phyloP scores from a whole-genome alignment of 2,888 invertebrate species.

The Cyclophora albipunctata region DNA sequence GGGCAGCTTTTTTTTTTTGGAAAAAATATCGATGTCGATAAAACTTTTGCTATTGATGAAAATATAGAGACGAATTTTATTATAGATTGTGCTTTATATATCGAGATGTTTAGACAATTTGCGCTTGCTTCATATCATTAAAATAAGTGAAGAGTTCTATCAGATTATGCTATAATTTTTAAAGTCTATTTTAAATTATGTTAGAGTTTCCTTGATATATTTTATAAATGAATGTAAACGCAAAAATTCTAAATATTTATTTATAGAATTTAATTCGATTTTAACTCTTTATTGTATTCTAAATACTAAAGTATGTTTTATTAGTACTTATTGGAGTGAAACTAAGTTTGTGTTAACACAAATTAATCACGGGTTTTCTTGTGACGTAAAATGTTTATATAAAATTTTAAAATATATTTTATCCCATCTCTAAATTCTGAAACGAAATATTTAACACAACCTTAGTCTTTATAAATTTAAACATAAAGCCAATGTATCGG shows the following conservation, averaged over 20 bases:
- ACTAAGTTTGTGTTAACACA: no score
- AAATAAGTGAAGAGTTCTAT: constrained; percentile 47
- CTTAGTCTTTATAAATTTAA: no score
- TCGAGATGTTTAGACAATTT: constrained; percentile 24
- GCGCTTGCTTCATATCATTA: constrained; percentile 72
- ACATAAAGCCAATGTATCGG: no score
- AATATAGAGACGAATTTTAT: not conserved
- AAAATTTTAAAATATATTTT: no score
- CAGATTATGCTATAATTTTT: constrained; percentile 14
- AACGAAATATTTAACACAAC: no score
- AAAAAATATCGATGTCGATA: not conserved
- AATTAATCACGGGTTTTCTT: no score
- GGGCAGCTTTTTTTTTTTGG: not conserved
- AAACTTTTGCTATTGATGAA: not conserved
- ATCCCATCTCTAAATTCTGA: no score
- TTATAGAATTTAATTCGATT: constrained; percentile 4
- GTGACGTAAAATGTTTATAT: no score
- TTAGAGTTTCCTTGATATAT: constrained; percentile 15
- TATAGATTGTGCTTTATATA: not conserved
- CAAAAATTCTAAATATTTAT: constrained; percentile 18
- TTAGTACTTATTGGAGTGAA: not conserved
- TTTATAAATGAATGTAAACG: constrained; percentile 17
- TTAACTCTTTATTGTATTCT: constrained; percentile 6
- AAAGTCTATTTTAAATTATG: constrained; percentile 6
- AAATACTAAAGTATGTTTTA: constrained; percentile 7